A percentile compares a stretch with the other conserved stretches of the same genome.
These are phyloP conservation scores for Helicolenus hilgendorfi DNA, from an alignment of 2,797 vertebrate species.

Conservation along the genomic window DNA sequence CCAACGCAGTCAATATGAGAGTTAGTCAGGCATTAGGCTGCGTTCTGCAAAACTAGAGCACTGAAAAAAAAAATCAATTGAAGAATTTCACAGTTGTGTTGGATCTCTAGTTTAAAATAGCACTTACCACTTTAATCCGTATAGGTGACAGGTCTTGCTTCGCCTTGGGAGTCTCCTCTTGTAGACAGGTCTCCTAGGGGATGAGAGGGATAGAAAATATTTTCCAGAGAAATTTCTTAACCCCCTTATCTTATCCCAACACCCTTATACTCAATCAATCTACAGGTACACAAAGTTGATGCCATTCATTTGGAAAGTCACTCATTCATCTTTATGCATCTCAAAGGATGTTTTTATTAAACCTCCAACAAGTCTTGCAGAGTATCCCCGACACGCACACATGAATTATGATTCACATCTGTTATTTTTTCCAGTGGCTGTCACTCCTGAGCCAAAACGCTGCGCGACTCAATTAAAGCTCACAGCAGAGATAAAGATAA, in stretches of 20 bases:
- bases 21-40: constrained; percentile 35
- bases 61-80: not conserved
- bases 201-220: constrained; percentile 31
- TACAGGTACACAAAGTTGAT: not conserved
- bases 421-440: not conserved
- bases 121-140: constrained; percentile 89
- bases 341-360: constrained; percentile 17
- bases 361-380: not conserved
- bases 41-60: constrained; percentile 13
- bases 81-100: not conserved
- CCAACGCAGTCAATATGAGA: constrained; percentile 41
- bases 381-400: not conserved
- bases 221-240: constrained; percentile 9
- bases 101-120: constrained; percentile 19
- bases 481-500: constrained; percentile 16
- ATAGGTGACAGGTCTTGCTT: constrained; percentile 90
- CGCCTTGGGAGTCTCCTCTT: constrained; percentile 83
- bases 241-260: not conserved
- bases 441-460: constrained; percentile 2
- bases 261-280: not conserved
- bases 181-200: constrained; percentile 88
- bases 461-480: constrained; percentile 20
- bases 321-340: constrained; percentile 8
- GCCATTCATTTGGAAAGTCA: not conserved
- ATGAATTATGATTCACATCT: constrained; percentile 30